A percentile compares a stretch with the other conserved stretches of the same genome.
Evolutionary conservation across 2,797 vertebrate genomes (phyloP).

Genomic region (Molossus molossus): DNA sequence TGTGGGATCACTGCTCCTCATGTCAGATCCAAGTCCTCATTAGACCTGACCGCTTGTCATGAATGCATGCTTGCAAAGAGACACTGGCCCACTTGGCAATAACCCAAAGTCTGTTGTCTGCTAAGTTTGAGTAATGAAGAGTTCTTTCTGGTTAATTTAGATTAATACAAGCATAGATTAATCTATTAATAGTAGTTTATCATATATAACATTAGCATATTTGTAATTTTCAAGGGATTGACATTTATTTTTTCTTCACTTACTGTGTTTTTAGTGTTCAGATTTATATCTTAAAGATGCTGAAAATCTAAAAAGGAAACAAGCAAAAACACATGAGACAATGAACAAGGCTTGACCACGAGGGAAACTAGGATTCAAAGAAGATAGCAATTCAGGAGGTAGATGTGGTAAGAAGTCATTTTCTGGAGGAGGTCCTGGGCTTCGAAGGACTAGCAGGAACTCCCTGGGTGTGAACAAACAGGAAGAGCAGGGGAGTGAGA

Average conservation of each 20-base stretch:
- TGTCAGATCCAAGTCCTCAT: neutral
- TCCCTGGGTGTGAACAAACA: neutral
- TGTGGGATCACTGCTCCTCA: neutral
- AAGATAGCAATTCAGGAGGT: neutral
- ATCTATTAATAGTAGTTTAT: conserved; percentile 30
- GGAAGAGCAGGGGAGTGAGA: neutral
- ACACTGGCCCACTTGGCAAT: neutral
- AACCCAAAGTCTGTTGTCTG: conserved; percentile 9
- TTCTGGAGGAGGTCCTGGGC: neutral
- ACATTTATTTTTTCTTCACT: neutral
- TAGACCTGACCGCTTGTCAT: neutral
- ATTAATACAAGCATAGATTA: neutral
- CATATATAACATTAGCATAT: neutral
- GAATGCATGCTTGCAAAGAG: neutral
- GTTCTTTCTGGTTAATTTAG: conserved; percentile 50
- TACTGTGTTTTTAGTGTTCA: neutral
- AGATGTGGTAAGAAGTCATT: neutral
- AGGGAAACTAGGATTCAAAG: neutral
- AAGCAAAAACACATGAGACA: neutral
- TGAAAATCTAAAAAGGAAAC: neutral
- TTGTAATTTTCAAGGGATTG: conserved; percentile 10
- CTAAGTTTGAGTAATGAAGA: neutral
- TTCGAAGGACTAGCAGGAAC: neutral
- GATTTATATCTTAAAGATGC: neutral
- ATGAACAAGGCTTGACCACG: neutral